phyloP scores from a whole-genome alignment of 2,888 invertebrate genomes.

The Elmis aenea region DNA sequence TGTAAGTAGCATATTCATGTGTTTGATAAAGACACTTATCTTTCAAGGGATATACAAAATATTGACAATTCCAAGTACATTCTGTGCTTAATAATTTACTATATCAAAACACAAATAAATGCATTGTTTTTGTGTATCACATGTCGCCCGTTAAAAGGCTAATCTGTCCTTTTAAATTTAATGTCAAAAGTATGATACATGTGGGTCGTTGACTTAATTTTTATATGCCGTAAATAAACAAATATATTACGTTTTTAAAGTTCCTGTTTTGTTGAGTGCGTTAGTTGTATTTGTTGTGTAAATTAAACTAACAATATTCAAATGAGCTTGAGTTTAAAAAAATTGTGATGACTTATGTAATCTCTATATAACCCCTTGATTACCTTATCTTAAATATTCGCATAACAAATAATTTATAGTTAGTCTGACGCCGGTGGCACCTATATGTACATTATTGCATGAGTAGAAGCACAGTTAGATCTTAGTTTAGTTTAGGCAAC shows the following conservation, averaged over 20 bases:
- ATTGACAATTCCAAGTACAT: too few species aligned
- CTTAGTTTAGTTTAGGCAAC: too few species aligned
- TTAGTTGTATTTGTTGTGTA: too few species aligned
- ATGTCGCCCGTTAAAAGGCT: slow-evolving; percentile 11
- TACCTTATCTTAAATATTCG: slow-evolving; percentile 11
- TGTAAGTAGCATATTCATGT: slow-evolving; percentile 9
- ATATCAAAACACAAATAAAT: slow-evolving; percentile 9
- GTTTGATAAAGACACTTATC: too few species aligned
- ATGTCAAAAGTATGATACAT: slow-evolving; percentile 9
- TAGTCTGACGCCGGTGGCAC: slow-evolving; percentile 5
- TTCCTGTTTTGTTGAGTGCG: too few species aligned
- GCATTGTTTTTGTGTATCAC: slow-evolving; percentile 14
- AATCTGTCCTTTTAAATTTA: slow-evolving; percentile 11
- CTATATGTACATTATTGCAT: slow-evolving; percentile 7
- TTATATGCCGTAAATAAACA: slow-evolving; percentile 10
- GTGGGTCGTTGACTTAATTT: slow-evolving; percentile 16
- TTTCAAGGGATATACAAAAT: too few species aligned
- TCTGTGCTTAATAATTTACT: too few species aligned
- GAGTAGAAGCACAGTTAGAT: neutral
- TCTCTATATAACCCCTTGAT: slow-evolving; percentile 7
- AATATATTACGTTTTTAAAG: slow-evolving; percentile 7
- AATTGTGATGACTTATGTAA: neutral
- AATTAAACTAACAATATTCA: too few species aligned
- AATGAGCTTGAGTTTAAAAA: neutral
- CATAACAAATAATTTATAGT: slow-evolving; percentile 5